Conservation (phyloP, 2,797 vertebrate species). For the Acanthiza pusilla region DNA sequence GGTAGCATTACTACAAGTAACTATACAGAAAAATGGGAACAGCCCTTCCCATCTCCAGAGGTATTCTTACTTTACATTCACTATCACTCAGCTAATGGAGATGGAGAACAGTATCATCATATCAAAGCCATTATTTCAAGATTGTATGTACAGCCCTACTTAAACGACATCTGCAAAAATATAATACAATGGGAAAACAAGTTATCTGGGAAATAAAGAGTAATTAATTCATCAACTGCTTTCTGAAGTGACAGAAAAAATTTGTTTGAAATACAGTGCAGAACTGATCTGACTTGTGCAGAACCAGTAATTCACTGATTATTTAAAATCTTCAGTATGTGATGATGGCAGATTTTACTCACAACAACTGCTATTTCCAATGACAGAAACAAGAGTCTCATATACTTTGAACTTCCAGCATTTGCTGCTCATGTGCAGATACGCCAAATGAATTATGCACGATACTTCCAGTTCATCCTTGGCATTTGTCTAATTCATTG, state of each 20-base stretch:
- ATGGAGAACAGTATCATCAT: not conserved
- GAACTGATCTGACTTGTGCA: not conserved
- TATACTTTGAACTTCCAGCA: not conserved
- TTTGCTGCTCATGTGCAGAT: not conserved
- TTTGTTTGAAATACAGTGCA: not conserved
- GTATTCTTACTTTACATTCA: not conserved
- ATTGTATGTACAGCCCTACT: not conserved
- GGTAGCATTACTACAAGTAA: not conserved
- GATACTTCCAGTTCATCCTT: not conserved
- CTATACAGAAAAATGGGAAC: not conserved
- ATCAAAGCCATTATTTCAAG: not conserved
- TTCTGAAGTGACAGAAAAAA: not conserved
- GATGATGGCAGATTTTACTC: not conserved
- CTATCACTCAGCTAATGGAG: not conserved
- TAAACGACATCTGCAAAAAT: not conserved
- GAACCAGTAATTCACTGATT: not conserved
- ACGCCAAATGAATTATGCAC: not conserved
- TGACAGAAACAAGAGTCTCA: not conserved
- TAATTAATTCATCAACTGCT: not conserved
- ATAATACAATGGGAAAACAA: not conserved
- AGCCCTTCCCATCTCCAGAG: not conserved
- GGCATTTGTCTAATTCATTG: not conserved
- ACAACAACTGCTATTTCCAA: not conserved
- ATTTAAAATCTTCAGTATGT: not conserved
- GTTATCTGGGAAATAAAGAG: not conserved